These are phyloP conservation scores for Cryptoprocta ferox DNA, from an alignment of 2,797 vertebrate species.

Conservation along the genomic window DNA sequence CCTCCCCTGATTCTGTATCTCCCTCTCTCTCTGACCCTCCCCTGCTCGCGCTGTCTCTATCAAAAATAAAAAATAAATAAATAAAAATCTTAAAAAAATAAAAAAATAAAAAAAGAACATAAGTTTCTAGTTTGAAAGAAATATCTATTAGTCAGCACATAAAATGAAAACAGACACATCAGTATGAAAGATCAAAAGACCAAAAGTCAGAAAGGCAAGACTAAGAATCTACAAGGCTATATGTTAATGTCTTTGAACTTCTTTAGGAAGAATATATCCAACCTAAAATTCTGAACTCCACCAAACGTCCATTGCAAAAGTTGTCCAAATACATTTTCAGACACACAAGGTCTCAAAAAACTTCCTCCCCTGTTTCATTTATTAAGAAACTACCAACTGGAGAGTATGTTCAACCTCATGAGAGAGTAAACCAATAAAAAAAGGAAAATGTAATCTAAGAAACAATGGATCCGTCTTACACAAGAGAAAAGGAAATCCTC, in stretches of 20 bases:
- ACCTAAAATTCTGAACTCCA: not conserved
- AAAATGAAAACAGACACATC: constrained; percentile 19
- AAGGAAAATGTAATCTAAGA: not conserved
- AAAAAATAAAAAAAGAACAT: too few species aligned
- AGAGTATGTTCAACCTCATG: not conserved
- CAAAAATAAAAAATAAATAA: too few species aligned
- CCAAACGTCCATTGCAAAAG: not conserved
- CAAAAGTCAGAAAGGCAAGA: not conserved
- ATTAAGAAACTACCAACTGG: not conserved
- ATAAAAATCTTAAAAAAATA: too few species aligned
- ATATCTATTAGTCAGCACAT: not conserved
- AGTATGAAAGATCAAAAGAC: not conserved
- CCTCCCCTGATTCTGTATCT: too few species aligned
- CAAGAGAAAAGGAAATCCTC: not conserved
- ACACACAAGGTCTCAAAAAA: not conserved
- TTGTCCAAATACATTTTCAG: not conserved
- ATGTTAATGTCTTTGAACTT: not conserved
- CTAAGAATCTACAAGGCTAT: not conserved
- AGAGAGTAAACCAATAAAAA: not conserved
- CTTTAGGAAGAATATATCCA: not conserved
- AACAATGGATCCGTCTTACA: not conserved
- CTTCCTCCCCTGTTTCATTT: not conserved
- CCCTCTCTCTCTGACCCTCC: too few species aligned
- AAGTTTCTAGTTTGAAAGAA: not conserved
- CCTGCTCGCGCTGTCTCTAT: too few species aligned